Evolutionary conservation across 1,140 invertebrate species (phyloP), one percentile per base, ranked within the genome.

Genomic region (Ganaspis sp.): DNA sequence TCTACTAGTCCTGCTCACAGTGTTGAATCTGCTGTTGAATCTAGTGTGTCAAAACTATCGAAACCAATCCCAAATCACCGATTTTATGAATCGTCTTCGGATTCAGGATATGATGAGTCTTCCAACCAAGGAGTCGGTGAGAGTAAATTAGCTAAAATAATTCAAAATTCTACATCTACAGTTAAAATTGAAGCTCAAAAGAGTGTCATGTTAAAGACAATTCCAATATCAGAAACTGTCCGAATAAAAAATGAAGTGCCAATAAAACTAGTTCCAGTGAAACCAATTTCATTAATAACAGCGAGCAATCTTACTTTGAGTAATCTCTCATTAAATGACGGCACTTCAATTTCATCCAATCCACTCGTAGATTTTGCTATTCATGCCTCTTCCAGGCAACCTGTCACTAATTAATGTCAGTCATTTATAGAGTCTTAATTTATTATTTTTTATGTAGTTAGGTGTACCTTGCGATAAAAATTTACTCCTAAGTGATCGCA

Each of bases 51-150:
- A 6, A 89, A 88, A 75, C 84, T 87, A 85, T 87, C 12, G 91
- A 92, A 71, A 89, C 87, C 45, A 0, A 49, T 49, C 0, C n/a
- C 17, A 8, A 49, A 49, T 49, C n/a, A 49, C 8, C 45, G 45
- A 49, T 93, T 93, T 86, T 93, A 92, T 81, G 93, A 94, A 78
- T 93, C 91, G 45, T 93, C 93, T 40, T 93, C 93, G 6, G 93
- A 94, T 86, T 94, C 93, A 12, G 93, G 93, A 12, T 94, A 94
- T 81, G 93, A 94, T 79, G 93, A 94, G 81, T 93, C 92, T 69
- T 93, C 93, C 26, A 94, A 93, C 86, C 93, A 90, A 74, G 90
- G 92, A 40, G 83, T 89, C 19, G 85, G 83, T 71, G 88, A 88
- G 74, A 84, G 76, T 74, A 90, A 90, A 73, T 75, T 83, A 40